These are phyloP conservation scores for Macquaria australasica DNA, from an alignment of 2,113 vertebrate species.

Conservation along the genomic window DNA sequence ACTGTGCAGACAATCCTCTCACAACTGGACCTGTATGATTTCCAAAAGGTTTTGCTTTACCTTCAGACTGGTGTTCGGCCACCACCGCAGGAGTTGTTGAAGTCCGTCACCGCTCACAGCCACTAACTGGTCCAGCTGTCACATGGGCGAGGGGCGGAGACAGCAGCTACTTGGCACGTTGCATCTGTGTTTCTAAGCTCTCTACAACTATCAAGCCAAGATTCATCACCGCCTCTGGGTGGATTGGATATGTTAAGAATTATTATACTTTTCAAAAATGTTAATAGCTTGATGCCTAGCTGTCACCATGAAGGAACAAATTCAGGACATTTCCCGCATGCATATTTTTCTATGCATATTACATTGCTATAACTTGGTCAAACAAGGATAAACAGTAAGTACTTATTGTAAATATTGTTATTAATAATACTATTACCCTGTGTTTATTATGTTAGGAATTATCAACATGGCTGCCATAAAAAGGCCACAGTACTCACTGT, in stretches of 20 bases:
- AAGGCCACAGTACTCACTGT: neutral
- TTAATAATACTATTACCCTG: neutral
- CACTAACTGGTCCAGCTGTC: neutral
- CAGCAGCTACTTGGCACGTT: neutral
- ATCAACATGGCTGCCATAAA: neutral
- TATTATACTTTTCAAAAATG: neutral
- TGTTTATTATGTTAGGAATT: neutral
- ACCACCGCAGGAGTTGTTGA: neutral
- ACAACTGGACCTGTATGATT: neutral
- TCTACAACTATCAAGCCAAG: neutral
- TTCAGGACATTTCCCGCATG: neutral
- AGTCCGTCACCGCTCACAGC: too few relatives aligned
- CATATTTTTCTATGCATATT: neutral
- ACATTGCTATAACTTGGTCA: neutral
- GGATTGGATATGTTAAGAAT: neutral
- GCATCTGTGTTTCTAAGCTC: neutral
- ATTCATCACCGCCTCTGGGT: neutral
- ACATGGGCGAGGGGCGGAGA: slow-evolving; percentile 23
- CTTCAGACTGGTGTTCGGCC: neutral
- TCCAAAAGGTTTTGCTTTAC: slow-evolving; percentile 28
- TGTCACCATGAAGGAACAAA: neutral
- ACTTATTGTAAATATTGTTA: neutral
- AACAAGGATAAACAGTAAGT: neutral
- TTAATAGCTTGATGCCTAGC: neutral
- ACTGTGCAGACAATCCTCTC: neutral